Percentiles rank a stretch among this genome's conserved stretches.
phyloP scores from a whole-genome alignment of 2,888 invertebrate genomes.

The Andrena minutula region DNA sequence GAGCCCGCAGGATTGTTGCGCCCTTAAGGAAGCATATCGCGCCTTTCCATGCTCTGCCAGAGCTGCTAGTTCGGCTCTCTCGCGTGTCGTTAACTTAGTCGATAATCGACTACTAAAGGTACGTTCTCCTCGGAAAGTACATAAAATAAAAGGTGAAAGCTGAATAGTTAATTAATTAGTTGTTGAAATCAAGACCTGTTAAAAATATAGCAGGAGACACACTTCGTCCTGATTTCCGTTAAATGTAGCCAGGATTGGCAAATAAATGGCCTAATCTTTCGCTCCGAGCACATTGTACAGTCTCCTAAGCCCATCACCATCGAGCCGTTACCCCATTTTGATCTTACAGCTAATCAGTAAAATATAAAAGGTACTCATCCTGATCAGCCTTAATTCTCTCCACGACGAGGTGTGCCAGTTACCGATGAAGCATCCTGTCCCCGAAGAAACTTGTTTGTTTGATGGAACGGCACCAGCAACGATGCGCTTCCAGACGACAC shows the following conservation, averaged over 20 bases:
- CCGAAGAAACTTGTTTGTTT: constrained; percentile 35
- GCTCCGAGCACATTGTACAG: constrained; percentile 51
- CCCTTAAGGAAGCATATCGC: constrained; percentile 41
- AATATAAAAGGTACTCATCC: constrained; percentile 68
- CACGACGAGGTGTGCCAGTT: constrained; percentile 27
- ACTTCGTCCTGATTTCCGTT: too few relatives aligned
- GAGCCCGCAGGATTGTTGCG: constrained; percentile 41
- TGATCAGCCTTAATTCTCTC: constrained; percentile 48
- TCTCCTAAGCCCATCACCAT: not conserved
- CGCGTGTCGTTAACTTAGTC: not conserved
- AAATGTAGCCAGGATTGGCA: too few relatives aligned
- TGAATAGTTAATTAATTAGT: not conserved
- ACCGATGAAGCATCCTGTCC: constrained; percentile 6
- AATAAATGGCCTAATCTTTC: not conserved
- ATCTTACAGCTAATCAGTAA: constrained; percentile 51
- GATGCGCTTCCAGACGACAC: constrained; percentile 26
- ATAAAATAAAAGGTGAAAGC: not conserved
- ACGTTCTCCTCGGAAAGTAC: not conserved
- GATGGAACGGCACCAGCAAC: not conserved
- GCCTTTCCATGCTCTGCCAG: not conserved
- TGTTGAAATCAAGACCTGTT: not conserved
- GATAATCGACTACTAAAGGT: not conserved
- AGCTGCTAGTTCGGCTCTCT: not conserved
- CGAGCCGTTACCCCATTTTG: constrained; percentile 29
- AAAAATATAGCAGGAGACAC: not conserved